phyloP scores from a whole-genome alignment of 2,113 vertebrate genomes.

The Vidua macroura region DNA sequence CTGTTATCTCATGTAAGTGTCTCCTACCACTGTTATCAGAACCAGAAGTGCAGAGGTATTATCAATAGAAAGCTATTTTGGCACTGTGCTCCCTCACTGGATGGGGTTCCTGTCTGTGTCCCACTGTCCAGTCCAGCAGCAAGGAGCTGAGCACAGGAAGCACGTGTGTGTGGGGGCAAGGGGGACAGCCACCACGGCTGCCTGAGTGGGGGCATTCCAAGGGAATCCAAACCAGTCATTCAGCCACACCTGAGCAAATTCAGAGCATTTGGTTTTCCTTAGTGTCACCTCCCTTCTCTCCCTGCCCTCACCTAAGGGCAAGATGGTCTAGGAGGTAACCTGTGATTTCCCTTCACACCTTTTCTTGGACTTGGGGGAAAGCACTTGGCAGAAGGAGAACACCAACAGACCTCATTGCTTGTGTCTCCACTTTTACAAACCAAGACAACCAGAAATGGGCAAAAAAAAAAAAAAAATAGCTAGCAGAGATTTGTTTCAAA shows the following conservation, averaged over 20 bases:
- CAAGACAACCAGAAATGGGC: not conserved
- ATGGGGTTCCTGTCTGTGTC: accelerated
- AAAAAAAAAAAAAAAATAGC: not conserved
- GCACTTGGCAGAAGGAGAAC: not conserved
- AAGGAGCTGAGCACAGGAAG: accelerated
- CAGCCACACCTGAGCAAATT: not conserved
- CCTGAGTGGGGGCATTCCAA: accelerated
- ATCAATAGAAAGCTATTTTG: not conserved
- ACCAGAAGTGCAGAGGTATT: not conserved
- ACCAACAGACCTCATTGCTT: not conserved
- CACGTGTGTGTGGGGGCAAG: accelerated
- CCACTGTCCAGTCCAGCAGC: not conserved
- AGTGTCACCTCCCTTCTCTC: not conserved
- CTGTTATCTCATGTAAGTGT: not conserved
- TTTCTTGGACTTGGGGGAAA: not conserved
- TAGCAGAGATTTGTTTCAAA: not conserved
- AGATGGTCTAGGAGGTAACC: not conserved
- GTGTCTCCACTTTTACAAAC: not conserved
- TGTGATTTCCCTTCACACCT: accelerated
- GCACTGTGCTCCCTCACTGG: not conserved
- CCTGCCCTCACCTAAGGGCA: not conserved
- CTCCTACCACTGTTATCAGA: not conserved
- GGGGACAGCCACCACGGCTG: accelerated
- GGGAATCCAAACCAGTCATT: not conserved
- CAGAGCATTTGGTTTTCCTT: not conserved